phyloP scores from a whole-genome alignment of 53 echinoderm and acorn worm species.

The Antedon mediterranea region DNA sequence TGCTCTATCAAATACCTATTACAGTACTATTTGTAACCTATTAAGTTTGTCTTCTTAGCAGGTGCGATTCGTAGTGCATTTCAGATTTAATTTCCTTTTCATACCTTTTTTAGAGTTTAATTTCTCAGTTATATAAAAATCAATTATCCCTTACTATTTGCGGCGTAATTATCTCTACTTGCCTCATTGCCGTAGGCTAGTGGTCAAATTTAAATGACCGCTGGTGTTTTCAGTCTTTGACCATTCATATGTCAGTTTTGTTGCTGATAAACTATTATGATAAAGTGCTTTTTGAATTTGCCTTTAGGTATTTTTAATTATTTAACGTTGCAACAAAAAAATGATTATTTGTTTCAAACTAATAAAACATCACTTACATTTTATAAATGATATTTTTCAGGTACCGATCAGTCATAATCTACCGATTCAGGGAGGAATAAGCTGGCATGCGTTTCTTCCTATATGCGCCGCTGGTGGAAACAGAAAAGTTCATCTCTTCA shows the following conservation, averaged over 20 bases:
- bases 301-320: not conserved
- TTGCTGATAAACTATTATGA: not conserved
- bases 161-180: not conserved
- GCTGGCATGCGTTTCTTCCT: slow-evolving; percentile 86
- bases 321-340: not conserved
- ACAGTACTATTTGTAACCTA: not conserved
- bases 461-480: slow-evolving; percentile 77
- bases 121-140: not conserved
- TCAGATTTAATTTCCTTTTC: not conserved
- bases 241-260: not conserved
- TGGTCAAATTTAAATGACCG: not conserved
- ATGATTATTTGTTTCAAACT: too few relatives aligned
- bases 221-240: not conserved
- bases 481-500: slow-evolving; percentile 56
- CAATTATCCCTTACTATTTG: not conserved
- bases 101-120: not conserved
- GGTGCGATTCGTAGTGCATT: not conserved
- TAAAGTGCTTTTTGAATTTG: not conserved
- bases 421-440: slow-evolving; percentile 56
- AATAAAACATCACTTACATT: not conserved
- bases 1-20: not conserved
- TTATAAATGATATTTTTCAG: slow-evolving; percentile 13
- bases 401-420: slow-evolving; percentile 57
- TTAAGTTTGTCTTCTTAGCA: not conserved
- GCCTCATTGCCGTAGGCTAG: not conserved